phyloP scores from a whole-genome alignment of 1,140 invertebrate genomes.

The Procambarus virginalis region DNA sequence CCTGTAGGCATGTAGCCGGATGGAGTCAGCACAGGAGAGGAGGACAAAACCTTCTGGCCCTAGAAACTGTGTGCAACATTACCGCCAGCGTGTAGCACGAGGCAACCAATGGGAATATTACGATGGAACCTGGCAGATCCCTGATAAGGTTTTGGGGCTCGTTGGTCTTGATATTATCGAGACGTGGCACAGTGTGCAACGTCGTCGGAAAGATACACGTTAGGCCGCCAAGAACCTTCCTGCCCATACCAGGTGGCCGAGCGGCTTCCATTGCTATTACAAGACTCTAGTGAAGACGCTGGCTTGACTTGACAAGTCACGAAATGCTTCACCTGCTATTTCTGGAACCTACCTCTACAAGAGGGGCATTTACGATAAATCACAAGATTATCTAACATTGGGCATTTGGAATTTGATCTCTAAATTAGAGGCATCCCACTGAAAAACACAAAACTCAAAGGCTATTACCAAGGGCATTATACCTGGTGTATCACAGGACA shows the following conservation, averaged over 20 bases:
- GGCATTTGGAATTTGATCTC: constrained; percentile 11
- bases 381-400: neutral
- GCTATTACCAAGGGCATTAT: constrained; percentile 39
- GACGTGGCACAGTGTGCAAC: neutral
- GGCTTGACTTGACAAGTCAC: neutral
- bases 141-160: neutral
- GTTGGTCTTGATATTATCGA: neutral
- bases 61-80: neutral
- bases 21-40: too few relatives aligned
- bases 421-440: constrained; percentile 4
- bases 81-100: neutral
- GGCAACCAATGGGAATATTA: neutral
- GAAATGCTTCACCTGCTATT: neutral
- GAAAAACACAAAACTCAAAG: neutral
- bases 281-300: neutral
- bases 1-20: constrained; percentile 2
- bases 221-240: neutral
- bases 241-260: neutral
- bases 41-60: neutral
- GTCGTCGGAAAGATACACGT: neutral
- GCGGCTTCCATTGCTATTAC: neutral
- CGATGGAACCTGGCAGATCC: neutral
- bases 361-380: neutral
- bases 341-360: neutral
- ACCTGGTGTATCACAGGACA: neutral